These are phyloP conservation scores for Syrmaticus mikado DNA, from an alignment of 2,113 vertebrate species.

Conservation along the genomic window DNA sequence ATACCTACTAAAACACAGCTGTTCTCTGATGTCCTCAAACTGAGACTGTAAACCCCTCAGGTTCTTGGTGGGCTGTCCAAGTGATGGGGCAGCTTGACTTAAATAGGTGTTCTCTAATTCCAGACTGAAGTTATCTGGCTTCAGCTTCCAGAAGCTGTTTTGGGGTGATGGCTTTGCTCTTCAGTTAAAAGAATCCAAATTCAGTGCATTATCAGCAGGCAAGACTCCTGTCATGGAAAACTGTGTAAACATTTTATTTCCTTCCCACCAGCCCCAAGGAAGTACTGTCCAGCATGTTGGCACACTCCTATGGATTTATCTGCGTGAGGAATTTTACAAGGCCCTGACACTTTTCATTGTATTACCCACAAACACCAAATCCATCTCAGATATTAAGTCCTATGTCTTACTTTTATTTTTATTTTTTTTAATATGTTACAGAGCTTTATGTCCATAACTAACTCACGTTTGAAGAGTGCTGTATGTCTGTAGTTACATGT, in stretches of 20 bases:
- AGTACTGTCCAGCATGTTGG: neutral
- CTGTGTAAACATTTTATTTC: neutral
- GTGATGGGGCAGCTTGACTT: neutral
- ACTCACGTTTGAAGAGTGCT: neutral
- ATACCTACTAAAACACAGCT: neutral
- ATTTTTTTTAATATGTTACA: slow-evolving; percentile 19
- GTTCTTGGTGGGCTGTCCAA: neutral
- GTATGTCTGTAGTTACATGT: neutral
- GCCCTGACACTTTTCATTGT: slow-evolving; percentile 2
- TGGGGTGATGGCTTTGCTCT: neutral
- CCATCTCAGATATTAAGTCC: slow-evolving; percentile 20
- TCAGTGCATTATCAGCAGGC: neutral
- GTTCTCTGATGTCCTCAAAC: neutral
- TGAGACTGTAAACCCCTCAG: neutral
- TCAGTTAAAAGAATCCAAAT: neutral
- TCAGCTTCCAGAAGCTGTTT: neutral
- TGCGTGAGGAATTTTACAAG: slow-evolving; percentile 24
- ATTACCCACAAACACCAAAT: slow-evolving; percentile 22
- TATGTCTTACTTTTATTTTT: slow-evolving; percentile 24
- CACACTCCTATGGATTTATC: neutral
- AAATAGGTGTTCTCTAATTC: neutral
- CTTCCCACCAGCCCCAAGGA: neutral
- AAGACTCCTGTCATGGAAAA: neutral
- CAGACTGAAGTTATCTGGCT: neutral
- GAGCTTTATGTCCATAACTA: slow-evolving; percentile 34